phyloP scores from a whole-genome alignment of 2,797 vertebrate genomes.

The Pseudomugil gertrudae region DNA sequence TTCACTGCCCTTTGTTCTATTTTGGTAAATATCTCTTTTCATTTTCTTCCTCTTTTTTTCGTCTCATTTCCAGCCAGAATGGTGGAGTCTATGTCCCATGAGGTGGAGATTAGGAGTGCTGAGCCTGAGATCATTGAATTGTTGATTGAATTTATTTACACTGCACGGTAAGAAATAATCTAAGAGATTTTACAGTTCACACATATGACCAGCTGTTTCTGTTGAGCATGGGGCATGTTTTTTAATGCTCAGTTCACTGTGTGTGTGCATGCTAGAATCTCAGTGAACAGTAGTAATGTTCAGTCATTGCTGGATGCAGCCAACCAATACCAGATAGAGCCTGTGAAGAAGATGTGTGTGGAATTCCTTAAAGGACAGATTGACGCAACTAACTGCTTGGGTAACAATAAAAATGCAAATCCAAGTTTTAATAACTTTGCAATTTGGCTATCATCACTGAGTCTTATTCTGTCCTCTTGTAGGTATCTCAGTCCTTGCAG shows the following conservation, averaged over 20 bases:
- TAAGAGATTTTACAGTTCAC: background rate
- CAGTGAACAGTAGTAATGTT: constrained; percentile 97
- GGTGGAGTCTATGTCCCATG: constrained; percentile 96
- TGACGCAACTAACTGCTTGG: constrained; percentile 96
- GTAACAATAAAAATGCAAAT: constrained; percentile 76
- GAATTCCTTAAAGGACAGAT: constrained; percentile 98
- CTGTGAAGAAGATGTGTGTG: constrained; percentile 98
- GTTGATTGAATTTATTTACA: constrained; percentile 97
- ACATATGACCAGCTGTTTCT: background rate
- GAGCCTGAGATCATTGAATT: constrained; percentile 97
- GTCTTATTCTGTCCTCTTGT: constrained; percentile 5
- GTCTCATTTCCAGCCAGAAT: constrained; percentile 87
- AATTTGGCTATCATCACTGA: background rate
- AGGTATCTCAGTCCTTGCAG: constrained; percentile 96
- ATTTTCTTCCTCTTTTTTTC: background rate
- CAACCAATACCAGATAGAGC: constrained; percentile 98
- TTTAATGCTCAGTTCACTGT: background rate
- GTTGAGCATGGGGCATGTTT: background rate
- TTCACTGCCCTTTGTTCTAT: background rate
- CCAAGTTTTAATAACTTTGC: background rate
- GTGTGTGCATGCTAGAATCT: constrained; percentile 84
- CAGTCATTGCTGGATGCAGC: constrained; percentile 96
- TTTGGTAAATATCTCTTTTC: background rate
- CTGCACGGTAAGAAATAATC: constrained; percentile 87
- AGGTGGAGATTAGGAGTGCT: constrained; percentile 95